These are phyloP conservation scores for Champsocephalus gunnari DNA, from an alignment of 2,797 vertebrate genomes.

Conservation along the genomic window DNA sequence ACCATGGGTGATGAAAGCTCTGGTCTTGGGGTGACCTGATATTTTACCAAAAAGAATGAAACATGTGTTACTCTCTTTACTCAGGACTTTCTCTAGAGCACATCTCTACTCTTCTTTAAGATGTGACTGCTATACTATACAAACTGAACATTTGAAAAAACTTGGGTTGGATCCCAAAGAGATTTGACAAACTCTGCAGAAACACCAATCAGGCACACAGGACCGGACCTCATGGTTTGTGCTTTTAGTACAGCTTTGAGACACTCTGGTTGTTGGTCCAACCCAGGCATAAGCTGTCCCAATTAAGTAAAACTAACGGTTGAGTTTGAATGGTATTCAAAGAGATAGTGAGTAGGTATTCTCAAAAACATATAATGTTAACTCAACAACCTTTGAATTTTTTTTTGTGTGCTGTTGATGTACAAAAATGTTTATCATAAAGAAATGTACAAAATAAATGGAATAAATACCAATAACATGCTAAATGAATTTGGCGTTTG, in stretches of 20 bases:
- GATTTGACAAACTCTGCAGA: not conserved
- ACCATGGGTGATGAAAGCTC: slow-evolving; percentile 87
- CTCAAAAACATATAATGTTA: too few relatives aligned
- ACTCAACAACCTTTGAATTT: too few relatives aligned
- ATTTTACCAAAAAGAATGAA: not conserved
- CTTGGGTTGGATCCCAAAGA: not conserved
- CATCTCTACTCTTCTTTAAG: not conserved
- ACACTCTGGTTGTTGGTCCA: not conserved
- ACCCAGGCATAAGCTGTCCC: not conserved
- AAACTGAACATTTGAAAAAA: not conserved
- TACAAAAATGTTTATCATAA: too few relatives aligned
- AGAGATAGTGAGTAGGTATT: too few relatives aligned
- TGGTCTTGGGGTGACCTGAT: slow-evolving; percentile 91
- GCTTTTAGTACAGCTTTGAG: not conserved
- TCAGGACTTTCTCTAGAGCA: too few relatives aligned
- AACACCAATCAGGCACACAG: not conserved
- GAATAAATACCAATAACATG: too few relatives aligned
- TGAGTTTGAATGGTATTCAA: not conserved
- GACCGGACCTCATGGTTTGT: not conserved
- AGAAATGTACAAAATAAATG: too few relatives aligned
- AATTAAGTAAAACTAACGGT: not conserved
- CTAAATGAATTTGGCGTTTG: too few relatives aligned
- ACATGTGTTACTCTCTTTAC: not conserved
- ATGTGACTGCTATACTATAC: not conserved
- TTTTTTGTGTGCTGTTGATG: too few relatives aligned